A percentile compares a stretch with the other conserved stretches of the same genome.
These are phyloP conservation scores for Drosophila saltans DNA, from an alignment of 1,140 invertebrate genomes.

Conservation along the genomic window DNA sequence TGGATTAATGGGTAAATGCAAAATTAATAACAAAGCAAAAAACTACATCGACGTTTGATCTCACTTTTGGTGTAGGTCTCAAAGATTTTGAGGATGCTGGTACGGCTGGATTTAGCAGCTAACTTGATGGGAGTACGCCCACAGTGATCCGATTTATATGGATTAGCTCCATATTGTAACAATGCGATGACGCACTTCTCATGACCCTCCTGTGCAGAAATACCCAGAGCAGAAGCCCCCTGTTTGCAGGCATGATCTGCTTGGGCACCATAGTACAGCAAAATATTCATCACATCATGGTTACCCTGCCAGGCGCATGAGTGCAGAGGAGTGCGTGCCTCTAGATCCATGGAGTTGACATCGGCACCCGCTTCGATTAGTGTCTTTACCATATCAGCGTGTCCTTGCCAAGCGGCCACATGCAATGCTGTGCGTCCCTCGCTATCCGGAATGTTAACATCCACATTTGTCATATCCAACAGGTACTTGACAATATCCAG, in stretches of 20 bases:
- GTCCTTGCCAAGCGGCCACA: slow-evolving; percentile 94
- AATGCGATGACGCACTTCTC: slow-evolving; percentile 94
- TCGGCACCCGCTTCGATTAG: slow-evolving; percentile 90
- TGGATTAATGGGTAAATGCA: slow-evolving; percentile 16
- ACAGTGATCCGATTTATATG: slow-evolving; percentile 95
- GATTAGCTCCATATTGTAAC: slow-evolving; percentile 95
- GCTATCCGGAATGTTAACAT: slow-evolving; percentile 93
- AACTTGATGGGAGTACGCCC: slow-evolving; percentile 87
- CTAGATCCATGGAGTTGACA: slow-evolving; percentile 95
- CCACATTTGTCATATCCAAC: slow-evolving; percentile 90
- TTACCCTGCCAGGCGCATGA: slow-evolving; percentile 98
- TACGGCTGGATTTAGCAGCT: slow-evolving; percentile 85
- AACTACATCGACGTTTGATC: slow-evolving; percentile 42
- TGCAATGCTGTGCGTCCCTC: slow-evolving; percentile 96
- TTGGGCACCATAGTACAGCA: slow-evolving; percentile 90
- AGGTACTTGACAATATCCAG: slow-evolving; percentile 93
- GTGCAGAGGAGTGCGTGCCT: slow-evolving; percentile 94
- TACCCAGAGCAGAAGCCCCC: slow-evolving; percentile 95
- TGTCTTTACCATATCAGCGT: slow-evolving; percentile 92
- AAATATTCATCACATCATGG: slow-evolving; percentile 90
- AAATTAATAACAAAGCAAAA: slow-evolving; percentile 63
- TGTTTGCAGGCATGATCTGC: slow-evolving; percentile 96
- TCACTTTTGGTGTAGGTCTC: slow-evolving; percentile 83
- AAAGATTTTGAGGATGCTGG: slow-evolving; percentile 81
- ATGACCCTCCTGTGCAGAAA: slow-evolving; percentile 94